Evolutionary conservation across 2,113 vertebrate species (phyloP).

Genomic region (Hirundichthys speculiger): DNA sequence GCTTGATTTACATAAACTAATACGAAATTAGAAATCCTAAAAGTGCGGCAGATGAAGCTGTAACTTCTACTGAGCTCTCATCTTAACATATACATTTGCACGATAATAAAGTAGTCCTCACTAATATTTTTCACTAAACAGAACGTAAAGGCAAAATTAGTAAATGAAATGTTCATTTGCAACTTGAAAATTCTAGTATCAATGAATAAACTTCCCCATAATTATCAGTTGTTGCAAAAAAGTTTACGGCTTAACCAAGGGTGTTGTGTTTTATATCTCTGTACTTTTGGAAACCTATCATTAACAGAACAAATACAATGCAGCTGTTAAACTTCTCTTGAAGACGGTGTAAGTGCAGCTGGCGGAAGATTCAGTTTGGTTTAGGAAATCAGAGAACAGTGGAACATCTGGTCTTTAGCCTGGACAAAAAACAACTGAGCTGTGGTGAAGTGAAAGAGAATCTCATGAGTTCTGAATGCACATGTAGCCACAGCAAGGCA

Average conservation of each 20-base stretch:
- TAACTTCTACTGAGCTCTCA: conserved; percentile 6
- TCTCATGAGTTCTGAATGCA: conserved; percentile 73
- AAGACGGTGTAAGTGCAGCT: conserved; percentile 69
- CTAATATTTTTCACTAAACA: no score
- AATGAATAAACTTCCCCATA: conserved; percentile 21
- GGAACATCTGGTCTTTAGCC: conserved; percentile 80
- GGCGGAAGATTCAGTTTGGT: conserved; percentile 73
- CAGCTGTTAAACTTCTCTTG: conserved; percentile 73
- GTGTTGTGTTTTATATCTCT: conserved; percentile 66
- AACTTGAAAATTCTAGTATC: conserved; percentile 1
- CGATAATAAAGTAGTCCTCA: neutral
- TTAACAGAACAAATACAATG: conserved; percentile 74
- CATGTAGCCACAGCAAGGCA: conserved; percentile 69
- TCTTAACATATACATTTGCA: conserved; percentile 3
- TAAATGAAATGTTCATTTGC: neutral
- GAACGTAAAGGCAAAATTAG: neutral
- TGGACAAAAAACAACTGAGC: conserved; percentile 70
- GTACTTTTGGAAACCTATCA: conserved; percentile 66
- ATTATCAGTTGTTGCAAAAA: conserved; percentile 19
- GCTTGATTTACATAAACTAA: no score
- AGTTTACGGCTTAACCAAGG: conserved; percentile 23
- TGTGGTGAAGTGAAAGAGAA: conserved; percentile 70
- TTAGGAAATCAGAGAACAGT: conserved; percentile 76
- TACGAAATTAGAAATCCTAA: no score
- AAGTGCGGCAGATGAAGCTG: neutral